These are phyloP conservation scores for Eriosoma lanigerum DNA, from an alignment of 1,140 invertebrate species.

Conservation along the genomic window DNA sequence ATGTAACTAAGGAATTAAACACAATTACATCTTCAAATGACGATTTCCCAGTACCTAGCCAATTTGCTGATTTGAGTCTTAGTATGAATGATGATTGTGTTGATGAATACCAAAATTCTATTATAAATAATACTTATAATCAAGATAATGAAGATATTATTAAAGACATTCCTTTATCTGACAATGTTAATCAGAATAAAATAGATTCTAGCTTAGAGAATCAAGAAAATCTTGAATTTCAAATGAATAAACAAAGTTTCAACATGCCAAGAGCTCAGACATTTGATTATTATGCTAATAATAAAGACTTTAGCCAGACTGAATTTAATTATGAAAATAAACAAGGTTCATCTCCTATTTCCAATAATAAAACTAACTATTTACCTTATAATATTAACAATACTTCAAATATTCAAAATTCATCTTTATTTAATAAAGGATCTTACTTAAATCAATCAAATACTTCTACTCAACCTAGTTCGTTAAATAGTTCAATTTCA, in stretches of 20 bases:
- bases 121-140: constrained; percentile 44
- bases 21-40: constrained; percentile 8
- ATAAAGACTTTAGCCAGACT: not conserved
- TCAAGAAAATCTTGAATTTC: constrained; percentile 34
- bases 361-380: not conserved
- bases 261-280: not conserved
- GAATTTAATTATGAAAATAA: constrained; percentile 21
- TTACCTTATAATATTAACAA: not conserved
- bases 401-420: constrained; percentile 4
- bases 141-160: constrained; percentile 24
- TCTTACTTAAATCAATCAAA: constrained; percentile 13
- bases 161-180: constrained; percentile 29
- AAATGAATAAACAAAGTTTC: not conserved
- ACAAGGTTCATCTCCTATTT: constrained; percentile 1
- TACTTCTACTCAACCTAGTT: not conserved
- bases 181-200: not conserved
- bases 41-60: constrained; percentile 42
- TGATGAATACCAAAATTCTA: constrained; percentile 35
- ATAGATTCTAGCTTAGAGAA: not conserved
- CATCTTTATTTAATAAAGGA: constrained; percentile 11
- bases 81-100: not conserved
- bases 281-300: constrained; percentile 13
- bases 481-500: not conserved
- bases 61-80: constrained; percentile 46
- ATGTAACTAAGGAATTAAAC: constrained; percentile 42